Evolutionary conservation across 2,113 vertebrate species (phyloP).

Genomic region (Holacanthus passer): DNA sequence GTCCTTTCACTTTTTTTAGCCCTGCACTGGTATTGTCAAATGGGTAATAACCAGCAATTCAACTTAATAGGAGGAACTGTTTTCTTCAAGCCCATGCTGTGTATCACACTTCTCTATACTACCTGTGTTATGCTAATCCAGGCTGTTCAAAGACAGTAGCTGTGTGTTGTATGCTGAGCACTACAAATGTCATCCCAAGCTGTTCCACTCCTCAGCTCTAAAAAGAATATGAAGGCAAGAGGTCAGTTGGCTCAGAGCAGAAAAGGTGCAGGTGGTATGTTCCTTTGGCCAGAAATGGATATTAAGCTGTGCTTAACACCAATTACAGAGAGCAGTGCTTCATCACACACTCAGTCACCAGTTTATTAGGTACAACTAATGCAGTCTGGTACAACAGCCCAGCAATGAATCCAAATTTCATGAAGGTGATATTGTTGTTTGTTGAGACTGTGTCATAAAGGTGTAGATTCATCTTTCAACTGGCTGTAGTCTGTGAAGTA

Average conservation of each 20-base stretch:
- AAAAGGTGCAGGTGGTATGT: conserved; percentile 5
- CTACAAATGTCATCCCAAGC: conserved; percentile 28
- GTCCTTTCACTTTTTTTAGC: too few relatives aligned
- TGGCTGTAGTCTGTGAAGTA: too few relatives aligned
- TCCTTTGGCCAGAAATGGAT: conserved; percentile 8
- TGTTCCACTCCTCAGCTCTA: conserved; percentile 22
- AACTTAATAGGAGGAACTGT: not conserved
- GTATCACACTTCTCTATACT: not conserved
- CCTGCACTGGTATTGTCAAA: too few relatives aligned
- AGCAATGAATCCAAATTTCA: not conserved
- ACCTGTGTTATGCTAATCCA: conserved; percentile 17
- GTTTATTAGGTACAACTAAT: not conserved
- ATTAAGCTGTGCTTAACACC: conserved; percentile 29
- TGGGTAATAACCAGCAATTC: too few relatives aligned
- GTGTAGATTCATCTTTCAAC: too few relatives aligned
- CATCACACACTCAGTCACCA: not conserved
- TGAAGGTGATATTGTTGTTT: not conserved
- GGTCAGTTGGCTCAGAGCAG: conserved; percentile 22
- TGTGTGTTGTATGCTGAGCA: conserved; percentile 3
- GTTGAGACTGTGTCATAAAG: too few relatives aligned
- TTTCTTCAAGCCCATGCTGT: not conserved
- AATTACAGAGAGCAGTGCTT: not conserved
- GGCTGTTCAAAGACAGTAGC: not conserved
- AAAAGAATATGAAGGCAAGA: conserved; percentile 24
- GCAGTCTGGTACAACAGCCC: not conserved